Base-by-base conservation (phyloP, 2,888 invertebrate species). In the Apomyelois bistriatella region DNA sequence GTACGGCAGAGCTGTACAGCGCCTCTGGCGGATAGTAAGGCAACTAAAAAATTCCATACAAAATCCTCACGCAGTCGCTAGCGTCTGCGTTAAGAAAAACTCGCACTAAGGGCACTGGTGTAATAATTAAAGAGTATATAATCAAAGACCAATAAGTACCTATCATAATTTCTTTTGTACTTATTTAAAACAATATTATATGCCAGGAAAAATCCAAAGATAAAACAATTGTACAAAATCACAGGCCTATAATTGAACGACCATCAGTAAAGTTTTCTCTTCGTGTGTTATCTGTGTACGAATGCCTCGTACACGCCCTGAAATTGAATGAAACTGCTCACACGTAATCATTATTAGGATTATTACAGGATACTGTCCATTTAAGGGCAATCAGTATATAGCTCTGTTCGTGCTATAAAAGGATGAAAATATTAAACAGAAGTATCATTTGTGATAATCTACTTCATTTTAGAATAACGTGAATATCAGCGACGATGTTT, bases 221-320 rank as follows among this genome's bases (percentile, higher is more conserved):
- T 3, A 22, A 22, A 22, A 22, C 2, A 22, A 22, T 3, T 22
- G 5, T 22, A 22, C 5, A 22, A 40, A 40, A 13, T 13, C 6
- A 15, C 13, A 38, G 4, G 15, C 10, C 22, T 9, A 12, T n/a
- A 32, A 43, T 13, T 32, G 38, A 16, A 40, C 1, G 49, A 9
- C 48, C 48, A 48, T 41, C 49, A 46, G 22, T 38, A 48, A 12
- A 22, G 40, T 50, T 50, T 48, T 50, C 49, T 40, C 49, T 50
- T 38, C 38, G 30, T 50, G 28, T 32, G 30, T 15, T 46, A 46
- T 40, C 40, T 30, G 13, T 1, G 8, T 10, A 30, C 40, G 32
- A 32, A 32, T 32, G 10, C 32, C 10, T 7, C 7, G 17, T 41
- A 46, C 46, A 43, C 43, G 46, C 46, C 46, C 46, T 32, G 46